Evolutionary conservation across 2,113 vertebrate genomes (phyloP).

Genomic region (Peromyscus maniculatus): DNA sequence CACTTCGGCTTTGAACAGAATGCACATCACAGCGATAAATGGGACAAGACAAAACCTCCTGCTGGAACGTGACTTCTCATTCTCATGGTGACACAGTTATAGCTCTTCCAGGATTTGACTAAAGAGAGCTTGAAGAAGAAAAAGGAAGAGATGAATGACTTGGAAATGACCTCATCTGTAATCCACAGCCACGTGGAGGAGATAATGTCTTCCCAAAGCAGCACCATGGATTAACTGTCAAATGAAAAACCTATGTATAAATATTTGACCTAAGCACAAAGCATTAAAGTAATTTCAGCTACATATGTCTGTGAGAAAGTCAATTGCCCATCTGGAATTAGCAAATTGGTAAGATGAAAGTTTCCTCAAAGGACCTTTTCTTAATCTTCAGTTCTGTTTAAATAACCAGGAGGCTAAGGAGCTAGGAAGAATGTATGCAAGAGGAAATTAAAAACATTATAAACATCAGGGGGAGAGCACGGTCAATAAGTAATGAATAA

Average conservation of each 20-base stretch:
- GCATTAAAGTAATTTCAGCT: slow-evolving; percentile 70
- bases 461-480: background rate
- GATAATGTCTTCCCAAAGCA: slow-evolving; percentile 65
- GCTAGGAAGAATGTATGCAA: background rate
- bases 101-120: slow-evolving; percentile 63
- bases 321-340: slow-evolving; percentile 67
- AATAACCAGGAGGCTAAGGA: slow-evolving; percentile 51
- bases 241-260: slow-evolving; percentile 72
- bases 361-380: slow-evolving; percentile 57
- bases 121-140: slow-evolving; percentile 56
- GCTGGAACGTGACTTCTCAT: slow-evolving; percentile 55
- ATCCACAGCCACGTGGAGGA: slow-evolving; percentile 60
- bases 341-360: slow-evolving; percentile 57
- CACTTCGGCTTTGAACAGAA: slow-evolving; percentile 51
- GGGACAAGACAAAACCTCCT: slow-evolving; percentile 44
- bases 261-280: slow-evolving; percentile 70
- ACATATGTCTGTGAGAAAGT: slow-evolving; percentile 59
- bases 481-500: slow-evolving; percentile 59
- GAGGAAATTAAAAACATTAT: slow-evolving; percentile 60
- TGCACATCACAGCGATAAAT: background rate
- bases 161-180: slow-evolving; percentile 75
- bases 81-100: slow-evolving; percentile 36
- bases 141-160: slow-evolving; percentile 74
- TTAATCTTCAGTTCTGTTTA: slow-evolving; percentile 70
- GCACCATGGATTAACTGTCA: slow-evolving; percentile 75